These are phyloP conservation scores for Poicephalus meyeri DNA, from an alignment of 2,113 vertebrate genomes.

Conservation along the genomic window DNA sequence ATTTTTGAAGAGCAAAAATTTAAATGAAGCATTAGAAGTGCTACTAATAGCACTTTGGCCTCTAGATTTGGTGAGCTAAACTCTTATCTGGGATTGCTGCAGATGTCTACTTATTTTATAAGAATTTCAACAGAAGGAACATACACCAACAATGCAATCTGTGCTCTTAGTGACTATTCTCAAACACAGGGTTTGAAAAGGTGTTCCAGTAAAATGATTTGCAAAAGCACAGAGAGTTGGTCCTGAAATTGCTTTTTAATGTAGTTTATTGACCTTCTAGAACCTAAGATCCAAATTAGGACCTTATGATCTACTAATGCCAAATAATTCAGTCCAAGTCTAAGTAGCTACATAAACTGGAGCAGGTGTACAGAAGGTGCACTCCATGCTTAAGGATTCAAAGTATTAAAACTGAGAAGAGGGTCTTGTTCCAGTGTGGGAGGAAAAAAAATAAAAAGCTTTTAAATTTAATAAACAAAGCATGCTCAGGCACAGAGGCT, in stretches of 20 bases:
- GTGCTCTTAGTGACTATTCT: not conserved
- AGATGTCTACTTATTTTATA: not conserved
- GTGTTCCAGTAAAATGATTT: slow-evolving; percentile 21
- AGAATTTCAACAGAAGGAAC: not conserved
- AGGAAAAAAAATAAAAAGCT: not conserved
- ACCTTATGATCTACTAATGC: not conserved
- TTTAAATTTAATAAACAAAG: slow-evolving; percentile 37
- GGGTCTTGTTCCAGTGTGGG: not conserved
- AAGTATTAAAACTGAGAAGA: slow-evolving; percentile 15
- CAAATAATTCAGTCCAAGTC: not conserved
- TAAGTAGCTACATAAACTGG: slow-evolving; percentile 31
- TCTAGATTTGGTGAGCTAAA: not conserved
- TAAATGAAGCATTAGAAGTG: not conserved
- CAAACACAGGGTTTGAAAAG: not conserved
- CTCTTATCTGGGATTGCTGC: not conserved
- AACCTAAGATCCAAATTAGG: not conserved
- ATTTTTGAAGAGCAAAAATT: not conserved
- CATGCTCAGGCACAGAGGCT: slow-evolving; percentile 40
- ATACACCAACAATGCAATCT: not conserved
- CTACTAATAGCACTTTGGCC: not conserved
- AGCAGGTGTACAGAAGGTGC: not conserved
- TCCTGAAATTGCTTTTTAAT: slow-evolving; percentile 7
- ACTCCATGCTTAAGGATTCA: slow-evolving; percentile 53
- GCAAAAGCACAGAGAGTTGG: not conserved
- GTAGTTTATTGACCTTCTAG: slow-evolving; percentile 21